Evolutionary conservation across 2,888 invertebrate genomes (phyloP).

Genomic region (Chymomyza amoena): DNA sequence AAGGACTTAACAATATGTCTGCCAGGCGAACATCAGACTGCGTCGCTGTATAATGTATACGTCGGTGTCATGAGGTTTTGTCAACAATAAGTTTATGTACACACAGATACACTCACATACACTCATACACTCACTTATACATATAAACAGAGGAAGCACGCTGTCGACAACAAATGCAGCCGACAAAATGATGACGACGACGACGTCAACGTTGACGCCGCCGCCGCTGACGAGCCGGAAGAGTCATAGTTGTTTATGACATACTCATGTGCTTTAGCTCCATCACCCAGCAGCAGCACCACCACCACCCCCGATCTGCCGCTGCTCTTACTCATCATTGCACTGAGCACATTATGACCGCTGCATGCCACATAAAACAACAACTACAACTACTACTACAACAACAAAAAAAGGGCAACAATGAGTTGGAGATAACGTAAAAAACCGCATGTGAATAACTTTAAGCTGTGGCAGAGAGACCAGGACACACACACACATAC

Average conservation of each 20-base stretch:
- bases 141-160: background rate
- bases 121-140: background rate
- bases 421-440: constrained; percentile 15
- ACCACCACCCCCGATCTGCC: background rate
- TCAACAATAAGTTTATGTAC: constrained; percentile 68
- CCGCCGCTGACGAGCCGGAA: constrained; percentile 38
- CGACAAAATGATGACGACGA: constrained; percentile 1
- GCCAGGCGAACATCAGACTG: constrained; percentile 22
- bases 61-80: constrained; percentile 65
- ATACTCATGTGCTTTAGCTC: constrained; percentile 38
- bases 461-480: constrained; percentile 55
- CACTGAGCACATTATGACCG: constrained; percentile 26
- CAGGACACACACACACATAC: constrained; percentile 31
- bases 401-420: background rate
- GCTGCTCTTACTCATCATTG: background rate
- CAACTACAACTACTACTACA: background rate
- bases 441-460: constrained; percentile 56
- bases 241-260: constrained; percentile 66
- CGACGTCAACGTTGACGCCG: constrained; percentile 2
- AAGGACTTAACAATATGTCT: constrained; percentile 67
- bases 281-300: constrained; percentile 21
- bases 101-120: background rate
- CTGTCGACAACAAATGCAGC: constrained; percentile 21
- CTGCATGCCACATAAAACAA: constrained; percentile 9
- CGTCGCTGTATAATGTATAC: background rate